Conservation (phyloP, 2,888 invertebrate species). For the Argyresthia albistria region DNA sequence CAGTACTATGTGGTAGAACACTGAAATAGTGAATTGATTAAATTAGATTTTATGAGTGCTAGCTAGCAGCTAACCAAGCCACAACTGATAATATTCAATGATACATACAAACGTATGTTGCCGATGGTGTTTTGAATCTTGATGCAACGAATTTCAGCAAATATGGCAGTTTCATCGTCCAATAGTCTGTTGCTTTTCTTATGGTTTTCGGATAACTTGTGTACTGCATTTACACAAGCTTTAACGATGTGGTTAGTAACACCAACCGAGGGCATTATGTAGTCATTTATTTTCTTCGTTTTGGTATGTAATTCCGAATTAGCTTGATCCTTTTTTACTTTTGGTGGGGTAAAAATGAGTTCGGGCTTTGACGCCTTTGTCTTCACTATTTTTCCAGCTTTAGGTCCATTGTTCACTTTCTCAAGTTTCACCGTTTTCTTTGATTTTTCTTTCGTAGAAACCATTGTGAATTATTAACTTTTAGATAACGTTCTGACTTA, state of each 20-base stretch:
- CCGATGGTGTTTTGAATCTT: slow-evolving; percentile 76
- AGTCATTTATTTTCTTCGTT: slow-evolving; percentile 12
- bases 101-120: slow-evolving; percentile 76
- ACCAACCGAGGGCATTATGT: slow-evolving; percentile 44
- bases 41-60: neutral
- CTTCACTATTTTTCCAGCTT: neutral
- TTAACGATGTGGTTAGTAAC: slow-evolving; percentile 35
- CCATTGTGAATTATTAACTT: neutral
- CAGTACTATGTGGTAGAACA: slow-evolving; percentile 71
- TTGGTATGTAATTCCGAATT: slow-evolving; percentile 9
- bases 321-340: neutral
- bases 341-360: neutral
- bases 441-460: neutral
- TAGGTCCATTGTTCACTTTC: neutral
- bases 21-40: slow-evolving; percentile 20
- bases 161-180: slow-evolving; percentile 69
- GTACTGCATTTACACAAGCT: slow-evolving; percentile 38
- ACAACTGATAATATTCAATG: neutral
- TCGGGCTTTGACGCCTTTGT: neutral
- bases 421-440: neutral
- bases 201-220: slow-evolving; percentile 30
- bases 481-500: neutral
- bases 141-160: slow-evolving; percentile 73
- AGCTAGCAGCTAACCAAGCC: neutral
- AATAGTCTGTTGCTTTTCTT: slow-evolving; percentile 64